phyloP scores from a whole-genome alignment of 2,888 invertebrate species.

The Invenusta paracnida region DNA sequence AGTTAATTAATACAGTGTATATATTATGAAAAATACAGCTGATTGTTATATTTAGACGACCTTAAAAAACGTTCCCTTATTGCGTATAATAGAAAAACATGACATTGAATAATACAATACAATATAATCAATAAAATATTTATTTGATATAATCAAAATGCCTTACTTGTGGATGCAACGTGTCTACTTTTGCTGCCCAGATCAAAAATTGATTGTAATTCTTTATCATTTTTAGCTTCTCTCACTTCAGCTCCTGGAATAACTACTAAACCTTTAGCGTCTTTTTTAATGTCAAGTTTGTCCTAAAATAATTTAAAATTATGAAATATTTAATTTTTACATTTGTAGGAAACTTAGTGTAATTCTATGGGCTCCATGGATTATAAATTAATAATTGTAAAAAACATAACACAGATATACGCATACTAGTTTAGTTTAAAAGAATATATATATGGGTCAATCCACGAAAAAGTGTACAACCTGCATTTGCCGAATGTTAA shows the following conservation, averaged over 20 bases:
- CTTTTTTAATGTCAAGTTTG: constrained; percentile 62
- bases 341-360: no score
- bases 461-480: no score
- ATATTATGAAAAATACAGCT: no score
- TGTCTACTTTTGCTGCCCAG: constrained; percentile 56
- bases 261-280: constrained; percentile 60
- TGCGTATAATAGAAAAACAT: background rate
- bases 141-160: background rate
- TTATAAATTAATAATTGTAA: no score
- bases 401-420: no score
- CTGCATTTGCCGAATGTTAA: no score
- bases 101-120: background rate
- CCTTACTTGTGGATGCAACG: constrained; percentile 56
- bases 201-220: constrained; percentile 55
- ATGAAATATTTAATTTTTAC: background rate
- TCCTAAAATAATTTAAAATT: constrained; percentile 49
- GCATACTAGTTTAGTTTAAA: no score
- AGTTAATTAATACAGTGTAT: no score
- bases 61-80: background rate
- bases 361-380: no score
- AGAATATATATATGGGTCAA: no score
- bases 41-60: background rate
- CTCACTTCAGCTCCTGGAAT: constrained; percentile 59
- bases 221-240: constrained; percentile 52
- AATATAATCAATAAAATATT: background rate